Percentiles rank a stretch among this genome's conserved stretches.
Evolutionary conservation across 2,113 vertebrate species (phyloP).

Genomic region (Grammomys surdaster): DNA sequence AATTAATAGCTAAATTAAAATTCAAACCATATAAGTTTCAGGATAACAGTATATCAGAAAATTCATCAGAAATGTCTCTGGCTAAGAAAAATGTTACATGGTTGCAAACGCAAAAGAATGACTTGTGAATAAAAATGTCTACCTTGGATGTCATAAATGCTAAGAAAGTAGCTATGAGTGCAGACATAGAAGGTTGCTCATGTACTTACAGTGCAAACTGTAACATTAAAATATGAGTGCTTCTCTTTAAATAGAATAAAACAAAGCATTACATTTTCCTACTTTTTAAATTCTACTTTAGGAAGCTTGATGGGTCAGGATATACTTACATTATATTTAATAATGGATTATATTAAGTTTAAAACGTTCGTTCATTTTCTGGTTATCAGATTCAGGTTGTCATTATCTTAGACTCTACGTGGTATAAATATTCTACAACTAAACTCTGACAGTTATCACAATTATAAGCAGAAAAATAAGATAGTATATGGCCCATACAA

Average conservation of each 20-base stretch:
- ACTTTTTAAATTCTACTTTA: background rate
- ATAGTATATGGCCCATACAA: background rate
- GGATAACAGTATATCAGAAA: background rate
- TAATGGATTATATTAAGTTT: background rate
- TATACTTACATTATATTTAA: slow-evolving; percentile 19
- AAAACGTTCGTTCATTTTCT: background rate
- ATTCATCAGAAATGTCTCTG: background rate
- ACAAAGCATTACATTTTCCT: background rate
- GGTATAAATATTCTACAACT: background rate
- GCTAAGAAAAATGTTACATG: background rate
- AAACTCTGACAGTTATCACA: background rate
- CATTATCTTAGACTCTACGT: background rate
- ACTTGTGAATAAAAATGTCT: background rate
- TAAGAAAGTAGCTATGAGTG: background rate
- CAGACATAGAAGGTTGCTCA: background rate
- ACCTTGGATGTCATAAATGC: background rate
- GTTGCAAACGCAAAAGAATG: background rate
- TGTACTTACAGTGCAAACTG: background rate
- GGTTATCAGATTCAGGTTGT: background rate
- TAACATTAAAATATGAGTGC: background rate
- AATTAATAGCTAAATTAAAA: background rate
- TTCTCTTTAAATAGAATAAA: background rate
- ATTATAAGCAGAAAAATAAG: background rate
- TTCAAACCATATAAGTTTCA: background rate
- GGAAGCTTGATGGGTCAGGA: too few relatives aligned